Base-by-base conservation (phyloP, 2,888 invertebrate species). In the Hirtodrosophila trivittata region DNA sequence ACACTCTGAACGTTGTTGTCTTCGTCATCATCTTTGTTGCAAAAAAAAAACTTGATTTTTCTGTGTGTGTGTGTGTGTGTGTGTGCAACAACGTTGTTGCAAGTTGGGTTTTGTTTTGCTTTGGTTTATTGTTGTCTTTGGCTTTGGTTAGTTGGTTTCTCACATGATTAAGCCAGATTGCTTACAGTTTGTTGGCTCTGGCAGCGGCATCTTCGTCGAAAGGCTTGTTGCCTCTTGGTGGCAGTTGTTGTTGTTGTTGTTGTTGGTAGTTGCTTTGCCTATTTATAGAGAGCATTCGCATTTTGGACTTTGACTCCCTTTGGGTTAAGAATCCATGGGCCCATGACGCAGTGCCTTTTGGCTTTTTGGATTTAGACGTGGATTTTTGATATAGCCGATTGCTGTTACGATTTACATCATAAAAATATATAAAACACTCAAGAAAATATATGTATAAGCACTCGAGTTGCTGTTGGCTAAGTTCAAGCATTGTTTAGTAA, bases 131-230 rank as follows among this genome's bases (percentile, higher is more conserved):
- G 51, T 47, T 50, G 49, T 37, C 41, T 45, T 43, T 45, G 8
- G 51, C n/a, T 60, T 67, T 60, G 55, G 46, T 68, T 73, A 60
- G 70, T 56, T 66, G 59, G 43, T 75, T 86, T 86, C 86, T 86
- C 82, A 83, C 86, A 83, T 83, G 87, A 83, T 83, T 83, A 83
- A 83, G 85, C 76, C 76, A 73, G 82, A 83, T 83, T 86, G 87
- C 82, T 82, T 80, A 76, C 76, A 86, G 67, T 52, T 66, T 58
- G 58, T 57, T 63, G 51, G 57, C 50, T 50, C 26, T 38, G 54
- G 51, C 45, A 50, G 46, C 49, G 10, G 43, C 60, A 54, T 56
- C 65, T 62, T 52, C 52, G 39, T 21, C 30, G 2, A 7, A 30
- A 30, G 4, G n/a, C 30, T 30, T n/a, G 8, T 30, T 30, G 5